Percentiles rank a stretch among this genome's conserved stretches.
Conservation (phyloP, 2,113 vertebrate species). For the Hemibagrus wyckioides region DNA sequence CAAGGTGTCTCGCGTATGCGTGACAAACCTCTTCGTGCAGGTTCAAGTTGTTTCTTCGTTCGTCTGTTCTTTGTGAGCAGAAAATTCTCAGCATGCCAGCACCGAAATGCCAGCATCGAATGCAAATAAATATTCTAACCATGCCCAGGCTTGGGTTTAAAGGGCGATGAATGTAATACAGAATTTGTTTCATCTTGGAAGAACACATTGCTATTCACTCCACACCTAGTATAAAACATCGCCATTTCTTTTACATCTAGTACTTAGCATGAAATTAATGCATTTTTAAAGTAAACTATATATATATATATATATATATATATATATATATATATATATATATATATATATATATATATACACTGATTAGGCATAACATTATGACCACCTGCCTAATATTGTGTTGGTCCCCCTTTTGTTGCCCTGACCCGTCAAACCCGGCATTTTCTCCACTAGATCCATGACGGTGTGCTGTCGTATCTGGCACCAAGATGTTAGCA, state of each 20-base stretch:
- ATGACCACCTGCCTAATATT: no score
- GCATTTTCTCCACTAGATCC: no score
- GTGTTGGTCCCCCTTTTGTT: no score
- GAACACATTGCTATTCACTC: neutral
- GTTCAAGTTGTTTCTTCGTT: constrained; percentile 15
- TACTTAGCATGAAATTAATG: neutral
- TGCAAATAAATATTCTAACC: constrained; percentile 32
- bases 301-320: no score
- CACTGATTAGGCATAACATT: no score
- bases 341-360: no score
- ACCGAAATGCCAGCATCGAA: constrained; percentile 30
- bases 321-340: no score
- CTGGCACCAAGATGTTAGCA: no score
- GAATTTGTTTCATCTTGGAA: neutral
- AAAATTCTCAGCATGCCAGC: neutral
- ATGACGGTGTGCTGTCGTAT: no score
- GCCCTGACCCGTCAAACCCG: no score
- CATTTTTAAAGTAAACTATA: neutral
- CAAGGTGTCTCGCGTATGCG: constrained; percentile 27
- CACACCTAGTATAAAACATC: neutral
- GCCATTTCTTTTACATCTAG: neutral
- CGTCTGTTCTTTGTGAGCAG: constrained; percentile 29
- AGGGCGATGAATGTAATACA: neutral
- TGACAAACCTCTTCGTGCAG: constrained; percentile 1
- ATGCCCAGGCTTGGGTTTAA: constrained; percentile 2